A percentile compares a stretch with the other conserved stretches of the same genome.
Evolutionary conservation across 92 coral and sea anemone species (phyloP).

Genomic region (Anthopleura xanthogrammica): DNA sequence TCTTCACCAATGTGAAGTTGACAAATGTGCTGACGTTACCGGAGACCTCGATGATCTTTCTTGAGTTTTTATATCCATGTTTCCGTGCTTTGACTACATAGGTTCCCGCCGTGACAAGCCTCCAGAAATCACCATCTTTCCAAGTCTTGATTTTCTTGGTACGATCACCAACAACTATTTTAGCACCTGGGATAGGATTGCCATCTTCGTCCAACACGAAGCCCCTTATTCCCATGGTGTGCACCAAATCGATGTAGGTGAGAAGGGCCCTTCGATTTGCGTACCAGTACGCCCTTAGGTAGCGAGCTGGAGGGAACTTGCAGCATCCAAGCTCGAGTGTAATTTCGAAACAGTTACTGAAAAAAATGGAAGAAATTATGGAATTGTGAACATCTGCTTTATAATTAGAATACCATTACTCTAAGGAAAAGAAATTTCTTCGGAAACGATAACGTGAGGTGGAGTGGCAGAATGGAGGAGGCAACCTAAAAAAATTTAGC

Average conservation of each 20-base stretch:
- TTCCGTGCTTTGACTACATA: conserved; percentile 70
- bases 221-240: conserved; percentile 86
- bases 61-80: conserved; percentile 56
- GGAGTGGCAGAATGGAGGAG: too few relatives aligned
- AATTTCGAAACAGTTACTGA: conserved; percentile 93
- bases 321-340: conserved; percentile 92
- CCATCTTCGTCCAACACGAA: conserved; percentile 79
- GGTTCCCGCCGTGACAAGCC: conserved; percentile 83
- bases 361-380: background rate
- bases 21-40: conserved; percentile 50
- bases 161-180: conserved; percentile 76
- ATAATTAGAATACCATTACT: background rate
- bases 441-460: too few relatives aligned
- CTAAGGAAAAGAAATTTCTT: background rate
- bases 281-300: conserved; percentile 71
- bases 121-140: conserved; percentile 88
- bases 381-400: background rate
- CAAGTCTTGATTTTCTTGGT: conserved; percentile 71
- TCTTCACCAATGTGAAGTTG: conserved; percentile 66
- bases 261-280: conserved; percentile 85
- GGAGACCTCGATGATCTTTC: conserved; percentile 57
- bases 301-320: conserved; percentile 77
- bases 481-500: too few relatives aligned
- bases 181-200: conserved; percentile 75
- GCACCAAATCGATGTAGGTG: conserved; percentile 74